phyloP scores from a whole-genome alignment of 92 coral and sea anemone species.

The Virgularia gustaviana region DNA sequence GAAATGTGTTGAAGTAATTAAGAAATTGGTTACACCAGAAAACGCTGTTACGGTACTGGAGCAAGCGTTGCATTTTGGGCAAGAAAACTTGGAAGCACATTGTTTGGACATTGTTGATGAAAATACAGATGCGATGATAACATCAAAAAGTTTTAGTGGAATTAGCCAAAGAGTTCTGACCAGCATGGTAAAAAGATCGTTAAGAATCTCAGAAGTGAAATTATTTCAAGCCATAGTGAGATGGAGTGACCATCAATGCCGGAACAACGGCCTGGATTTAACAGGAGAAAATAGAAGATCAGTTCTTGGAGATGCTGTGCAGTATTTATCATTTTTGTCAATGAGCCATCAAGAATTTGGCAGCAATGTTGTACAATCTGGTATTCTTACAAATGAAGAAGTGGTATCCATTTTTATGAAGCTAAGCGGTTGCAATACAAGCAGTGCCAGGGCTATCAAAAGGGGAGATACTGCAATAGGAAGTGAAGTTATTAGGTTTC shows the following conservation, averaged over 20 bases:
- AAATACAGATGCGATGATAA: constrained; percentile 45
- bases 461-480: no score
- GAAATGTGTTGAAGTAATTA: constrained; percentile 58
- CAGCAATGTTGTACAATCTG: constrained; percentile 28
- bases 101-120: constrained; percentile 65
- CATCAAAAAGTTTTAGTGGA: constrained; percentile 51
- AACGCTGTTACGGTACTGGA: constrained; percentile 61
- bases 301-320: constrained; percentile 49
- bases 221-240: constrained; percentile 58
- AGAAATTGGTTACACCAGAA: constrained; percentile 55
- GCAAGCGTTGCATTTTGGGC: constrained; percentile 62
- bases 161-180: constrained; percentile 36
- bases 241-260: constrained; percentile 50
- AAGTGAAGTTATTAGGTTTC: no score
- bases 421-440: no score
- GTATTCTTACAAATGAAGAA: constrained; percentile 47
- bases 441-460: no score
- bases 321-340: constrained; percentile 38
- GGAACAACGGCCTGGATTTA: constrained; percentile 8
- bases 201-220: constrained; percentile 42
- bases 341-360: constrained; percentile 53
- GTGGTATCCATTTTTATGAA: constrained; percentile 29
- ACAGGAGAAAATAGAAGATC: constrained; percentile 50
- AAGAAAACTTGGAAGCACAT: constrained; percentile 53
- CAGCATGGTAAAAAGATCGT: constrained; percentile 26